Percentiles rank a stretch among this genome's conserved stretches.
Conservation (phyloP, 2,113 vertebrate genomes). For the Vireo altiloquus region DNA sequence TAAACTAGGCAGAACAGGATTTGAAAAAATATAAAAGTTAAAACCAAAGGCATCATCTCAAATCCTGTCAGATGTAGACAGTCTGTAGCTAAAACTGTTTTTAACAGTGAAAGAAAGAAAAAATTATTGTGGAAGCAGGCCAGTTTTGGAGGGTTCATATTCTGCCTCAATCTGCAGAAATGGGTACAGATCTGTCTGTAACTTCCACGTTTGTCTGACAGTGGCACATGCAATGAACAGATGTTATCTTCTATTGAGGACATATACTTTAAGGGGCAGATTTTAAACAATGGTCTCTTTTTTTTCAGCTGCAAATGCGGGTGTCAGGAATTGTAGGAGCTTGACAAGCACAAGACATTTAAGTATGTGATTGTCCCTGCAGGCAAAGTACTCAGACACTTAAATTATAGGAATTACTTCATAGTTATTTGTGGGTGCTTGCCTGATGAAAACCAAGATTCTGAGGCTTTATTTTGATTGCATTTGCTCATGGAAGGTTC, state of each 20-base stretch:
- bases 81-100: background rate
- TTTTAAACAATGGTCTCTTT: background rate
- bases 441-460: background rate
- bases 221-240: background rate
- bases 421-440: background rate
- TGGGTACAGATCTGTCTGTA: background rate
- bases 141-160: background rate
- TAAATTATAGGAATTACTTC: background rate
- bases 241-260: background rate
- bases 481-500: background rate
- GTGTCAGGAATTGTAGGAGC: background rate
- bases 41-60: background rate
- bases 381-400: slow-evolving; percentile 16
- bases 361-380: background rate
- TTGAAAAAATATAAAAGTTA: no score
- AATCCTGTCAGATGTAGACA: background rate
- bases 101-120: background rate
- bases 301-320: background rate
- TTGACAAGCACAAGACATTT: background rate
- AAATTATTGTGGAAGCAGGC: background rate
- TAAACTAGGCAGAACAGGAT: no score
- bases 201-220: background rate
- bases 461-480: background rate
- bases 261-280: background rate
- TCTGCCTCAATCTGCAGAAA: background rate